phyloP scores from a whole-genome alignment of 2,797 vertebrate genomes.

The Rachycentron canadum region DNA sequence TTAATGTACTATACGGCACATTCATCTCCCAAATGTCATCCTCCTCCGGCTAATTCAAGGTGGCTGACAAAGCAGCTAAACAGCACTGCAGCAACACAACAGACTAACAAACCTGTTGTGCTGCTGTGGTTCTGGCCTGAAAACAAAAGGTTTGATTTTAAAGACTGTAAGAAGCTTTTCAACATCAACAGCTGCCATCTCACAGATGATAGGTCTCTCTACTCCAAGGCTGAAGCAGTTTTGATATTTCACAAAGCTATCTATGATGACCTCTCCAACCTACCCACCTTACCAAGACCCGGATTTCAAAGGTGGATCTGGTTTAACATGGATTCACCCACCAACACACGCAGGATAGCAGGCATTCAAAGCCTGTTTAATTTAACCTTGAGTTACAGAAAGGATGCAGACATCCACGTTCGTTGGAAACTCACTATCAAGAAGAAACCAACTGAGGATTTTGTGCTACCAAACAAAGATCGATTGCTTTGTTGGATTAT shows the following conservation, averaged over 20 bases:
- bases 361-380: slow-evolving; percentile 91
- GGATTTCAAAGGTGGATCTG: slow-evolving; percentile 93
- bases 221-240: slow-evolving; percentile 86
- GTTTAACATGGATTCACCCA: slow-evolving; percentile 91
- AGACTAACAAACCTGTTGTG: slow-evolving; percentile 82
- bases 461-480: slow-evolving; percentile 89
- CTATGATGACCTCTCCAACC: slow-evolving; percentile 87
- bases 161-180: slow-evolving; percentile 86
- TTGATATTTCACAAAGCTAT: slow-evolving; percentile 90
- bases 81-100: background rate
- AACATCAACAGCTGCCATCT: slow-evolving; percentile 88
- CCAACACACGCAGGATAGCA: slow-evolving; percentile 84
- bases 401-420: slow-evolving; percentile 89
- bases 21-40: slow-evolving; percentile 20
- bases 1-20: slow-evolving; percentile 36
- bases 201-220: slow-evolving; percentile 87
- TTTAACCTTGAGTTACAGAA: slow-evolving; percentile 89
- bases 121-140: slow-evolving; percentile 92
- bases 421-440: slow-evolving; percentile 84
- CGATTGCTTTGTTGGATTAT: slow-evolving; percentile 90
- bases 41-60: background rate
- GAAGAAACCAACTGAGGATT: slow-evolving; percentile 75
- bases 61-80: background rate
- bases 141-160: slow-evolving; percentile 86
- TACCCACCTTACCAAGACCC: slow-evolving; percentile 87